These are phyloP conservation scores for Hydrotaea diabolus DNA, from an alignment of 2,888 invertebrate species.

Conservation along the genomic window DNA sequence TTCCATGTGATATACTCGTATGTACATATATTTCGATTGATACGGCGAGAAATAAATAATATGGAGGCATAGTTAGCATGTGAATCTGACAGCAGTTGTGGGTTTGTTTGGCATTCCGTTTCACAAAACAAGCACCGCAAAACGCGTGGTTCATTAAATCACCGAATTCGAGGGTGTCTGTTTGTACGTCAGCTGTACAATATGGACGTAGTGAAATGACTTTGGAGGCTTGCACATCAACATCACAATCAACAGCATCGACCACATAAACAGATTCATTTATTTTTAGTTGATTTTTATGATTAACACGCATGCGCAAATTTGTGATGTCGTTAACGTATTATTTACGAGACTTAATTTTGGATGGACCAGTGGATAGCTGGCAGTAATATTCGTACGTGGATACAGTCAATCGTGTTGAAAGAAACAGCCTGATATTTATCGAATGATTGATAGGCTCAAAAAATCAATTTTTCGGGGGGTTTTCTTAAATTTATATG, in stretches of 20 bases:
- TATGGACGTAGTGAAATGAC: neutral
- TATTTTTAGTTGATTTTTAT: constrained; percentile 44
- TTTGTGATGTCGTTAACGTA: constrained; percentile 38
- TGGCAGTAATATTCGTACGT: neutral
- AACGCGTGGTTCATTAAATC: neutral
- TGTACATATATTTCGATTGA: no score
- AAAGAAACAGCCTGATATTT: neutral
- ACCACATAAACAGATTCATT: neutral
- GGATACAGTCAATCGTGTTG: neutral
- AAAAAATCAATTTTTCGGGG: no score
- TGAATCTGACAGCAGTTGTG: neutral
- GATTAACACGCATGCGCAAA: constrained; percentile 56
- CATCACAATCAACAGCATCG: neutral
- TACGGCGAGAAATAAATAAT: no score
- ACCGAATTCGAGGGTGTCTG: neutral
- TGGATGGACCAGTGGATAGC: neutral
- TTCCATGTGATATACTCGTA: no score
- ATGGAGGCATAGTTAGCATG: neutral
- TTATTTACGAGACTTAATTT: constrained; percentile 36
- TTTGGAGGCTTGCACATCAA: neutral
- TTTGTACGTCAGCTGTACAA: neutral
- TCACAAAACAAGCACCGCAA: neutral
- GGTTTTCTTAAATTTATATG: no score
- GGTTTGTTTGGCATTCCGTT: neutral
- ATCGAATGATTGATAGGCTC: neutral